Evolutionary conservation across 2,113 vertebrate species (phyloP), one percentile per base, ranked within the genome.

Genomic region (Cyanoliseus patagonus): DNA sequence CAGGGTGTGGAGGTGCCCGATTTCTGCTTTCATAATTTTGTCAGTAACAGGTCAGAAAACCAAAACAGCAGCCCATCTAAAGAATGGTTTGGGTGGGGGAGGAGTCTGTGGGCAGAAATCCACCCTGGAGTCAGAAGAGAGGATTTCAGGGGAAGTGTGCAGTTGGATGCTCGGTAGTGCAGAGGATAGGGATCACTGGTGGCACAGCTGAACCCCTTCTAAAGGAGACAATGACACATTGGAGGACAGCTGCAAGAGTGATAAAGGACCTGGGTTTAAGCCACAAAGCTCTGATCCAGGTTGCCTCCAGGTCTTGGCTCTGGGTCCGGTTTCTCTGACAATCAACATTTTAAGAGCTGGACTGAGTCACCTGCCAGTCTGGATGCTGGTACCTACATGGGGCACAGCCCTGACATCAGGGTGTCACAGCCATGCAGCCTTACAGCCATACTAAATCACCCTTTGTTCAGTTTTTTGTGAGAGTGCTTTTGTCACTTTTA

Each of bases 1-100:
- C 4, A 0, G 44, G 9, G 30, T 6, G 4, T 10, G 30, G 4
- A 0, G 0, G 2, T 59, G 41, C 44, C 27, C 0, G 0, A 28
- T 61, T 67, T 57, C 78, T 86, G 49, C 17, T 86, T 77, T 81
- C 24, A 2, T 79, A 72, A 78, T 75, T 81, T 55, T 78, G 19
- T 13, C 9, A 3, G 17, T 77, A 76, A 16, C n/a, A 44, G 19
- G n/a, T 66, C 47, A 76, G 41, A 49, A 84, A 55, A 51, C 46
- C 2, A 6, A 68, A 94, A 28, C 1, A 19, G 13, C 17, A 84
- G 28, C 33, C 55, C 2, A 4, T 5, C 33, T 52, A 53, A 86
- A 86, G 8, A 77, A 46, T 41, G 7, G 12, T 62, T 92, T 42
- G 70, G 33, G 19, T 28, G 6, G 9, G 6, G 12, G 14, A 84